Conservation (phyloP, 2,113 vertebrate species). For the Ailuropoda melanoleuca region DNA sequence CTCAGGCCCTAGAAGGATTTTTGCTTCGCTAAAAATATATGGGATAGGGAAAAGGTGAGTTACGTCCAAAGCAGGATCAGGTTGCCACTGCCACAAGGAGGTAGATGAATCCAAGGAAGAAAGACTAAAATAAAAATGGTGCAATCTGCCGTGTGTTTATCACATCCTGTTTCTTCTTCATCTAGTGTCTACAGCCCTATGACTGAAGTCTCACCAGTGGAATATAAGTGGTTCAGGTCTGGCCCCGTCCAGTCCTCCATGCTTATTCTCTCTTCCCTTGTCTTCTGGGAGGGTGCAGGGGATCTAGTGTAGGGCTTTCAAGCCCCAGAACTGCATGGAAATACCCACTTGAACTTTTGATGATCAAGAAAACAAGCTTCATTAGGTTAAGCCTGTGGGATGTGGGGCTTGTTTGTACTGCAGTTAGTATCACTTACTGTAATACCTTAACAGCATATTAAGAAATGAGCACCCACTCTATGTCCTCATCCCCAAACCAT, state of each 20-base stretch:
- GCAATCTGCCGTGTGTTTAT: not conserved
- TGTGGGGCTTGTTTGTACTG: not conserved
- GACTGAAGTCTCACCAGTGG: not conserved
- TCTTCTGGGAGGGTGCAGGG: not conserved
- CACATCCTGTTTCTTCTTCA: not conserved
- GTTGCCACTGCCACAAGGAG: not conserved
- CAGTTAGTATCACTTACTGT: not conserved
- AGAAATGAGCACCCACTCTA: not conserved
- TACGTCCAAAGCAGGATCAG: not conserved
- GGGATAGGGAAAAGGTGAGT: not conserved
- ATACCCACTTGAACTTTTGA: not conserved
- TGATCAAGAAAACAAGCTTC: not conserved
- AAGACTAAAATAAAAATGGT: not conserved
- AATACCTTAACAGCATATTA: not conserved
- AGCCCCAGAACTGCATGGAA: not conserved
- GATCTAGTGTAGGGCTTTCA: not conserved
- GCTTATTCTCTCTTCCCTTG: not conserved
- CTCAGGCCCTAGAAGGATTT: not conserved
- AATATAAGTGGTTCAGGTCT: not conserved
- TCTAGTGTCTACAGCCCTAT: not conserved
- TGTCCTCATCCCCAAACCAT: not conserved
- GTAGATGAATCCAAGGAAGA: not conserved
- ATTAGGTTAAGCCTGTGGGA: not conserved
- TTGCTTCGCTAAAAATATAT: not conserved
- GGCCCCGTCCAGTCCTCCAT: not conserved